Evolutionary conservation across 2,888 invertebrate species (phyloP).

Genomic region (Caenorhabditis sulstoni): DNA sequence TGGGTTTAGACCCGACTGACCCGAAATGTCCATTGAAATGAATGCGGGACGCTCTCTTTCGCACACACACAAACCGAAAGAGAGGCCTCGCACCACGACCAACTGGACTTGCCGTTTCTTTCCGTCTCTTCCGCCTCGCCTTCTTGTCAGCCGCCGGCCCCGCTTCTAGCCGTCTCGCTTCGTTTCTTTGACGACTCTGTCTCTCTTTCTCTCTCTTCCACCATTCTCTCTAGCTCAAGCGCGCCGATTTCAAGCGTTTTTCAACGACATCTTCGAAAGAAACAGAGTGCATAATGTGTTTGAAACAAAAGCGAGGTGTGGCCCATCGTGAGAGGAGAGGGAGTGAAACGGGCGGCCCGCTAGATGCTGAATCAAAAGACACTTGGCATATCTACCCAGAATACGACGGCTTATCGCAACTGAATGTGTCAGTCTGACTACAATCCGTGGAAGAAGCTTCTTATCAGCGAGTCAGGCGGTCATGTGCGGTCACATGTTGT

Average conservation of each 20-base stretch:
- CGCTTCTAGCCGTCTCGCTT: slow-evolving; percentile 10
- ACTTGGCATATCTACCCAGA: too few species aligned
- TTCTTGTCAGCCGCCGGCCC: slow-evolving; percentile 46
- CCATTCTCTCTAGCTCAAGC: slow-evolving; percentile 12
- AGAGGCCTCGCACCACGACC: slow-evolving; percentile 35
- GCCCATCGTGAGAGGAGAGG: too few species aligned
- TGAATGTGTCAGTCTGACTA: slow-evolving; percentile 5
- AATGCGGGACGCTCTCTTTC: slow-evolving; percentile 33
- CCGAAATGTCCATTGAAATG: slow-evolving; percentile 53
- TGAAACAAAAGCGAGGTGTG: slow-evolving; percentile 22
- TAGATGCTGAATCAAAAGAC: too few species aligned
- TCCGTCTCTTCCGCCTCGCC: slow-evolving; percentile 39
- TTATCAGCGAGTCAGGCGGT: slow-evolving; percentile 49
- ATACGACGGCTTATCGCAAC: slow-evolving; percentile 17
- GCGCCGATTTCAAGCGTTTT: slow-evolving; percentile 55
- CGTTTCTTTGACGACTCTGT: slow-evolving; percentile 32
- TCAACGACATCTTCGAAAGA: slow-evolving; percentile 43
- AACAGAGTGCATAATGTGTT: slow-evolving; percentile 17
- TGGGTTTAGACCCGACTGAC: slow-evolving; percentile 21
- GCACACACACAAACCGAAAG: slow-evolving; percentile 25
- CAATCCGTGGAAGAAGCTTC: slow-evolving; percentile 37
- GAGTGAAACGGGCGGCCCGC: too few species aligned
- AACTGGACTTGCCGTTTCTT: slow-evolving; percentile 48
- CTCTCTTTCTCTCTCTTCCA: slow-evolving; percentile 41
- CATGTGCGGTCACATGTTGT: slow-evolving; percentile 54